A percentile compares a stretch with the other conserved stretches of the same genome.
phyloP scores from a whole-genome alignment of 2,113 vertebrate genomes.

The Rhombomys opimus region DNA sequence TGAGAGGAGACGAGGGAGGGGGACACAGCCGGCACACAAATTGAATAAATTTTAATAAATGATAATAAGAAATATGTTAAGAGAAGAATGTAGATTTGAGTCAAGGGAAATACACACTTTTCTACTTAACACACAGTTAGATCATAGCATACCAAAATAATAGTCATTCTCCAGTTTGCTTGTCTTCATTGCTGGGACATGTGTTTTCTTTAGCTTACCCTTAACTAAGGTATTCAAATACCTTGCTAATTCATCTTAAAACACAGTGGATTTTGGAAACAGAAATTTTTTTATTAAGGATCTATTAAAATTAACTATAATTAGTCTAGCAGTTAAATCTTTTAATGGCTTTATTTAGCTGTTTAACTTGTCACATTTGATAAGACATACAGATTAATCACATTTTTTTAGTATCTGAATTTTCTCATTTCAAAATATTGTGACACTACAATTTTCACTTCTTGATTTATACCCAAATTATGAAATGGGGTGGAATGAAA shows the following conservation, averaged over 20 bases:
- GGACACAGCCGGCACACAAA: too few species aligned
- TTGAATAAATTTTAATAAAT: too few species aligned
- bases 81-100: background rate
- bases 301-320: constrained; percentile 48
- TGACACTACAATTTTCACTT: constrained; percentile 2
- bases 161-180: background rate
- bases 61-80: too few species aligned
- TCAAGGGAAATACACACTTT: background rate
- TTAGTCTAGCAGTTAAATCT: background rate
- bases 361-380: constrained; percentile 46
- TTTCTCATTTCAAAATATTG: constrained; percentile 40
- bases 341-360: constrained; percentile 2
- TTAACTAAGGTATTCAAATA: background rate
- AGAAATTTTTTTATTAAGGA: constrained; percentile 25
- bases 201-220: background rate
- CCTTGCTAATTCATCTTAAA: background rate
- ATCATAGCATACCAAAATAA: background rate
- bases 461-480: background rate
- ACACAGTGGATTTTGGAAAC: constrained; percentile 16
- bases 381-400: background rate
- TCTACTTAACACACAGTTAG: background rate
- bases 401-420: constrained; percentile 1
- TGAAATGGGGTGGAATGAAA: constrained; percentile 36
- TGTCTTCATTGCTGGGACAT: background rate
- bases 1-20: too few species aligned